Conservation (phyloP, 2,888 invertebrate genomes). For the Cyrtodaria siliqua region DNA sequence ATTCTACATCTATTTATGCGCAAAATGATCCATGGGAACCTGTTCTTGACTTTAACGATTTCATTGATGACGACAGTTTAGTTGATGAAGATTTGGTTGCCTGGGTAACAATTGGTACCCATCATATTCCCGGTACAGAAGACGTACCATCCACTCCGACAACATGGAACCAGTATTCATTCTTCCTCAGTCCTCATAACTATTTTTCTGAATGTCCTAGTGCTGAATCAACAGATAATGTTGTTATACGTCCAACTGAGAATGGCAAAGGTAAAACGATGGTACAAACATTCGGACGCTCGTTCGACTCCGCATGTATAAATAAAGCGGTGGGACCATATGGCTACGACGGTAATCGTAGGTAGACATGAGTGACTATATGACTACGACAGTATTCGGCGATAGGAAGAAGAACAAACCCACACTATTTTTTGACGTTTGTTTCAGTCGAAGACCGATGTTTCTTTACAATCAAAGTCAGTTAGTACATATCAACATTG, state of each 20-base stretch:
- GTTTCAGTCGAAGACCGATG: too few relatives aligned
- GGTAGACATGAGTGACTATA: not conserved
- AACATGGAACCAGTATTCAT: constrained; percentile 69
- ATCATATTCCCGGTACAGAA: constrained; percentile 81
- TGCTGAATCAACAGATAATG: constrained; percentile 70
- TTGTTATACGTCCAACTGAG: constrained; percentile 59
- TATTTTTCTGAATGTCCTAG: constrained; percentile 79
- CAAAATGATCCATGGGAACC: too few relatives aligned
- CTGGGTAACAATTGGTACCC: constrained; percentile 80
- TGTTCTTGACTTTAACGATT: constrained; percentile 71
- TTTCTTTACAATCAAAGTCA: too few relatives aligned
- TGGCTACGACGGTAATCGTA: constrained; percentile 29
- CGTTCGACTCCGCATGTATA: constrained; percentile 37
- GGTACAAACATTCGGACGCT: constrained; percentile 35
- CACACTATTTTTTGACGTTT: too few relatives aligned
- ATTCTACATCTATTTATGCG: too few relatives aligned
- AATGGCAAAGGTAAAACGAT: constrained; percentile 8
- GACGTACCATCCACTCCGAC: constrained; percentile 82
- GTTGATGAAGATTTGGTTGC: too few relatives aligned
- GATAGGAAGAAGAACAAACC: too few relatives aligned
- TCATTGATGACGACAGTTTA: constrained; percentile 75
- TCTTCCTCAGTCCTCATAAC: constrained; percentile 75
- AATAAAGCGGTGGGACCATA: constrained; percentile 25
- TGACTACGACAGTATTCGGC: too few relatives aligned
- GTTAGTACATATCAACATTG: too few relatives aligned